Percentiles rank a stretch among this genome's conserved stretches.
Conservation (phyloP, 2,888 invertebrate species). For the Archips xylosteana region DNA sequence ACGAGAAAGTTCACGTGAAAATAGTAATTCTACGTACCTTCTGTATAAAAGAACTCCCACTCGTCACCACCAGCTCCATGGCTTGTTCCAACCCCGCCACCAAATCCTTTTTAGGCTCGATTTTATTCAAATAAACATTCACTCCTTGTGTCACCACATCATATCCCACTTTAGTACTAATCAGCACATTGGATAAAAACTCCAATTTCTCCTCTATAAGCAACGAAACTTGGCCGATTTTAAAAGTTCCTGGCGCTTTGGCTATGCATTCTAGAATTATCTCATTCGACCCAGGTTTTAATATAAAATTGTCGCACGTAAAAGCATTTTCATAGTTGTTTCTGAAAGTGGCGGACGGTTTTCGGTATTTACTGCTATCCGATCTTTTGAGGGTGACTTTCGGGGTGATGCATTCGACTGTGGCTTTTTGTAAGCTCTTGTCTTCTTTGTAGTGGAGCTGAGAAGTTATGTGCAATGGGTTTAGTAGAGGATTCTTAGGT, state of each 20-base stretch:
- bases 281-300: conserved; percentile 89
- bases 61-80: conserved; percentile 90
- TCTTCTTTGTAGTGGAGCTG: conserved; percentile 93
- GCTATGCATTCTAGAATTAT: conserved; percentile 87
- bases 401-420: conserved; percentile 89
- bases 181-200: conserved; percentile 88
- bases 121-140: conserved; percentile 80
- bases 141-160: conserved; percentile 84
- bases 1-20: not conserved
- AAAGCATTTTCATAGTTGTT: conserved; percentile 88
- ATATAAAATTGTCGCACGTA: conserved; percentile 72
- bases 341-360: conserved; percentile 87
- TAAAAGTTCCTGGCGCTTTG: conserved; percentile 89
- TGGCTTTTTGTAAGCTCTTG: conserved; percentile 90
- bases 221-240: conserved; percentile 89
- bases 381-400: conserved; percentile 88
- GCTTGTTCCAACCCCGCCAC: conserved; percentile 93
- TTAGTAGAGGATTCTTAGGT: conserved; percentile 85
- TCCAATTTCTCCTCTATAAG: conserved; percentile 88
- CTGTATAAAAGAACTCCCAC: conserved; percentile 91
- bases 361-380: conserved; percentile 89
- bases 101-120: conserved; percentile 88
- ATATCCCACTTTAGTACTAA: conserved; percentile 82
- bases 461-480: conserved; percentile 87
- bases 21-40: conserved; percentile 78